Percentiles rank a stretch among this genome's conserved stretches.
Evolutionary conservation across 2,113 vertebrate species (phyloP).

Genomic region (Macrotus californicus): DNA sequence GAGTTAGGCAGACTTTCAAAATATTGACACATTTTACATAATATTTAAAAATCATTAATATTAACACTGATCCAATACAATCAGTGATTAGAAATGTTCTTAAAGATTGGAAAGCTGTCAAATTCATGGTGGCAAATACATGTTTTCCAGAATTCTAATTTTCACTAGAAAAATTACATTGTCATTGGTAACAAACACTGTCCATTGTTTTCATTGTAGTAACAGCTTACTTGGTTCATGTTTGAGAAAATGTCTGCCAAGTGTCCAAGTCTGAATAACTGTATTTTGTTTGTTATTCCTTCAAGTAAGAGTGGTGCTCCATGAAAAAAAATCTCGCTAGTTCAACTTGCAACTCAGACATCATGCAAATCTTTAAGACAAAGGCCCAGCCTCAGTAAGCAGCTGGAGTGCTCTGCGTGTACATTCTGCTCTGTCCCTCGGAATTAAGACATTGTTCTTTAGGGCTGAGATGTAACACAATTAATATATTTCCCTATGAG

Average conservation of each 20-base stretch:
- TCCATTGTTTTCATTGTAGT: not conserved
- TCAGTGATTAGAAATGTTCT: not conserved
- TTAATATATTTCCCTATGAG: not conserved
- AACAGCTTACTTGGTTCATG: not conserved
- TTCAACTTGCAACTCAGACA: not conserved
- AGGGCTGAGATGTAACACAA: not conserved
- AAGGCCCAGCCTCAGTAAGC: not conserved
- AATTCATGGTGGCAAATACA: not conserved
- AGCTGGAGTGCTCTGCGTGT: not conserved
- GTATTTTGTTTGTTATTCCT: not conserved
- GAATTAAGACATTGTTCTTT: not conserved
- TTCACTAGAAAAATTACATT: not conserved
- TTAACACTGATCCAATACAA: not conserved
- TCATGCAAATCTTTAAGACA: not conserved
- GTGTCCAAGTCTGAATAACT: not conserved
- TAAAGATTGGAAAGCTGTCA: not conserved
- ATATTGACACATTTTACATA: not conserved
- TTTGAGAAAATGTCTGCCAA: not conserved
- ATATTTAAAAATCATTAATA: not conserved
- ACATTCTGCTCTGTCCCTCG: not conserved
- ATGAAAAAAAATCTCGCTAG: not conserved
- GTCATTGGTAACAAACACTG: not conserved
- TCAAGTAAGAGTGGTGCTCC: not conserved
- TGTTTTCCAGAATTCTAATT: conserved; percentile 16
- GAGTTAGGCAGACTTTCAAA: not conserved